Base-by-base conservation (phyloP, 92 coral and sea anemone species). In the Actinostola sp. region DNA sequence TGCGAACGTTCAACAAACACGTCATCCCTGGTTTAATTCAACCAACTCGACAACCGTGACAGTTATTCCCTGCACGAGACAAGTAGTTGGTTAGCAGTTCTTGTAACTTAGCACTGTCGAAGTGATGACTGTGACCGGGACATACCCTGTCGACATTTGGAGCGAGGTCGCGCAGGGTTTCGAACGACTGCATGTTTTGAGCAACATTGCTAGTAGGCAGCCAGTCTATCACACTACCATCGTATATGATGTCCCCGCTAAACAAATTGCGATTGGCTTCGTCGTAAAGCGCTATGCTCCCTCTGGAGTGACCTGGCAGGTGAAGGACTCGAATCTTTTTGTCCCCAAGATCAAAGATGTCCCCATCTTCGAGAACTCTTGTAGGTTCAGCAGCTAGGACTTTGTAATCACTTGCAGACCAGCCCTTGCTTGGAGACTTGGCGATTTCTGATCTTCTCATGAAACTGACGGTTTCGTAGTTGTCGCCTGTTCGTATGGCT, bases 301-400 rank as follows among this genome's bases (percentile, higher is more conserved):
- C 96, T 33, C 80, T n/a, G n/a, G 84, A 0, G 96, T 90, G 96
- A 1, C 96, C 96, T 0, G 96, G 96, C 21, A 90, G 61, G 59
- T 90, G 96, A 1, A 90, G 65, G 3, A 90, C 92, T 12, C 81
- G 79, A 35, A 90, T 50, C 21, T 77, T 75, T 52, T 84, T 54
- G 69, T 90, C 76, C 28, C 96, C 96, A 43, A 90, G 81, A 64
- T 90, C 92, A 49, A 90, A 67, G 2, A 86, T 63, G 32, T 90
- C 81, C 4, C 89, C 96, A 16, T 90, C 92, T 20, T 80, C 81
- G 15, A 90, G 65, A 15, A 86, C 66, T 9, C 76, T n/a, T 5
- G 78, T 63, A 1, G 96, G 92, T 70, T 90, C 63, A 1, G 86
- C 92, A 5, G 96, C 68, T 30, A 57, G 60, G 29, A 90, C 91